phyloP scores from a whole-genome alignment of 2,113 vertebrate genomes.

The Euleptes europaea region DNA sequence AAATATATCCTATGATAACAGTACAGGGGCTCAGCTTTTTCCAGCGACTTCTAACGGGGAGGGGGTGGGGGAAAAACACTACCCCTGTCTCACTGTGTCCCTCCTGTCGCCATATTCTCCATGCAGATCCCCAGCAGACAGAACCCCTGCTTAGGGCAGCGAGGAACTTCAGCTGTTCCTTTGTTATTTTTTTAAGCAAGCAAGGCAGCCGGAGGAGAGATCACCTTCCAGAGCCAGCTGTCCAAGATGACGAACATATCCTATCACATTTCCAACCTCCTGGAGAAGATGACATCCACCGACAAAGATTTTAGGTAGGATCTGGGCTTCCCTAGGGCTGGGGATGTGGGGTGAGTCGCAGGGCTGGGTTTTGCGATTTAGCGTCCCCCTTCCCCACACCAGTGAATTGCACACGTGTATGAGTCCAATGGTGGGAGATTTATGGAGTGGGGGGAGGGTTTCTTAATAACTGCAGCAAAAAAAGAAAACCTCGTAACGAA shows the following conservation, averaged over 20 bases:
- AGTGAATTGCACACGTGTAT: neutral
- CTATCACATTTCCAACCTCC: constrained; percentile 86
- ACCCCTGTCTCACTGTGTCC: neutral
- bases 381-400: too few relatives aligned
- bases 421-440: neutral
- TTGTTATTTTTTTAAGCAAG: neutral
- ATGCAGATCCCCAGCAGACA: constrained; percentile 19
- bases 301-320: constrained; percentile 92
- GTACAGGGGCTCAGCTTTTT: constrained; percentile 68
- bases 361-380: neutral
- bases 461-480: neutral
- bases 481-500: neutral
- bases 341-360: neutral
- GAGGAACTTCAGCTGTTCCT: constrained; percentile 19
- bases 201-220: neutral
- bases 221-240: neutral
- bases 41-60: constrained; percentile 49
- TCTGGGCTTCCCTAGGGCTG: neutral
- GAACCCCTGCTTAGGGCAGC: neutral
- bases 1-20: constrained; percentile 53
- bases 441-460: neutral
- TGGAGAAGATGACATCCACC: constrained; percentile 93
- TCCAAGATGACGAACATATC: constrained; percentile 81
- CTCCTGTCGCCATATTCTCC: constrained; percentile 70
- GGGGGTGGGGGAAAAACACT: constrained; percentile 32